Evolutionary conservation across 2,797 vertebrate species (phyloP), one percentile per base, ranked within the genome.

Genomic region (Sciaenops ocellatus): DNA sequence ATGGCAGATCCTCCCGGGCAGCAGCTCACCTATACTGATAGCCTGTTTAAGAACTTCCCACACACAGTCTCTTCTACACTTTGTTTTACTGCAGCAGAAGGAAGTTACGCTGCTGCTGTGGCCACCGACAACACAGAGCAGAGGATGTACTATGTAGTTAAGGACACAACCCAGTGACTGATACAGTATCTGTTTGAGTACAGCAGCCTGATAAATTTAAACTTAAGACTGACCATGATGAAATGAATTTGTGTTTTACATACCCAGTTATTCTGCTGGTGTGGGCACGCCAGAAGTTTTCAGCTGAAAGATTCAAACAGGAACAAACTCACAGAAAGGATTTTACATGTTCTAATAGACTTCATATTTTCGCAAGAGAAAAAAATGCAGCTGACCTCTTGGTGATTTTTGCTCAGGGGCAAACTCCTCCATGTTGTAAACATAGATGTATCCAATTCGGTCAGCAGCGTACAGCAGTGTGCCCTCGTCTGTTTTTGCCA

Each of bases 241-340:
- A 52, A 50, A 28, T 46, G 54, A 38, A 38, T 38, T 38, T 44
- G 63, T 50, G 63, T 69, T 73, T 3, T 76, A 90, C 90, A 73
- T 92, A 95, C 86, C 88, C 84, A 11, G 91, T 93, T 60, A 95
- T 81, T 62, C 30, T 89, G 84, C 89, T 86, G 30, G 90, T 78
- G 30, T 97, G 95, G 9, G 93, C 95, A 61, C 79, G 71, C 95
- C 93, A 96, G 62, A 90, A 88, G 48, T 83, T 92, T 76, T 83
- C 80, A 74, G 76, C 95, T 95, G 79, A 74, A 68, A 73, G 76
- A 75, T 59, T 20, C 1, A 57, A 59, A 57, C 7, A 51, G 3
- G 17, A 57, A 28, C 4, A 69, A 6, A 22, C 5, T 16, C 12
- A 66, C 11, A 42, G 66, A 68, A n/a, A 10, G 34, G 16, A 64